Percentiles rank a stretch among this genome's conserved stretches.
phyloP scores from a whole-genome alignment of 2,888 invertebrate genomes.

The Stictocephala bisonia region DNA sequence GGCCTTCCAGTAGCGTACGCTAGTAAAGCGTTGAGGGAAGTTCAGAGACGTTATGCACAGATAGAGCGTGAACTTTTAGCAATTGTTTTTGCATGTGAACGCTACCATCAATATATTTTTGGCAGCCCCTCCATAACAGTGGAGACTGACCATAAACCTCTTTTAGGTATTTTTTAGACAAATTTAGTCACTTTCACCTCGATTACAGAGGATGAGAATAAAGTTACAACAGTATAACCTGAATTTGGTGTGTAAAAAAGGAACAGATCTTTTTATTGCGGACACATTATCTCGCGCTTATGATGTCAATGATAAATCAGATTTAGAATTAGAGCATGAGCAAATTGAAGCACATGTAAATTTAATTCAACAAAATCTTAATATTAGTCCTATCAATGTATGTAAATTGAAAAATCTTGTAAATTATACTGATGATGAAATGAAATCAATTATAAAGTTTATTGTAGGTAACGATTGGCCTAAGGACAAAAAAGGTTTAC shows the following conservation, averaged over 20 bases:
- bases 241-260: conserved; percentile 9
- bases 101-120: conserved; percentile 28
- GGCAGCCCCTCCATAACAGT: conserved; percentile 12
- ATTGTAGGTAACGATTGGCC: conserved; percentile 12
- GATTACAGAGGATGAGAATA: conserved; percentile 9
- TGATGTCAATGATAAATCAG: not conserved
- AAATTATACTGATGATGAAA: not conserved
- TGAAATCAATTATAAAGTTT: not conserved
- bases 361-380: not conserved
- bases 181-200: conserved; percentile 1
- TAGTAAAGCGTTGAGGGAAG: conserved; percentile 5
- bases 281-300: conserved; percentile 3
- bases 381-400: conserved; percentile 9
- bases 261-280: conserved; percentile 15
- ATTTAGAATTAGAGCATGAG: not conserved
- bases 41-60: conserved; percentile 2
- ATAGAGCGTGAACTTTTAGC: conserved; percentile 27
- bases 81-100: conserved; percentile 24
- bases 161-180: conserved; percentile 15
- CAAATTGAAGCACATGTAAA: conserved; percentile 20
- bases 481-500: not conserved
- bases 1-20: conserved; percentile 27
- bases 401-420: no score
- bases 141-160: conserved; percentile 48
- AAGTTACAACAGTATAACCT: conserved; percentile 1